Evolutionary conservation across 1,140 invertebrate genomes (phyloP).

Genomic region (Magallana gigas): DNA sequence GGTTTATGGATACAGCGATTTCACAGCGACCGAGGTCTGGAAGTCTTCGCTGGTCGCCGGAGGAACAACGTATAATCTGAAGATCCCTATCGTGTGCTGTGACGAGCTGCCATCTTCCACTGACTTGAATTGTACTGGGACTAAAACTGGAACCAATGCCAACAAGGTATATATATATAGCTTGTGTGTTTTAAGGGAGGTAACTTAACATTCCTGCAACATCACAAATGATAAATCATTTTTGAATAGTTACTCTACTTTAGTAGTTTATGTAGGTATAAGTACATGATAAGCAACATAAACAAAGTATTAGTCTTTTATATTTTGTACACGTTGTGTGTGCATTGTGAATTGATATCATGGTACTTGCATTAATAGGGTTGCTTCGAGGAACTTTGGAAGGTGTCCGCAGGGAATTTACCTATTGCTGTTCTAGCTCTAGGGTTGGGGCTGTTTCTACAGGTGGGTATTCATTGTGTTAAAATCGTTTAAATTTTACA

Average conservation of each 20-base stretch:
- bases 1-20: neutral
- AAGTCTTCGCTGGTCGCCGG: neutral
- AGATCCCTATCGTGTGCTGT: neutral
- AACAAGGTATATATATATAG: neutral
- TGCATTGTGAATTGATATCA: neutral
- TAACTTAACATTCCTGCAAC: too few relatives aligned
- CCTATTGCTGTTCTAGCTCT: neutral
- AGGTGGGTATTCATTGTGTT: neutral
- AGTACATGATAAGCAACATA: too few relatives aligned
- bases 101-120: constrained; percentile 1
- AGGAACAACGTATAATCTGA: neutral
- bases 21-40: neutral
- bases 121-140: neutral
- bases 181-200: too few relatives aligned
- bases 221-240: too few relatives aligned
- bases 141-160: neutral
- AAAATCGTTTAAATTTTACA: too few relatives aligned
- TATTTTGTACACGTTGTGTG: neutral
- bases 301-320: too few relatives aligned
- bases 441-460: constrained; percentile 7
- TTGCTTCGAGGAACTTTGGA: neutral
- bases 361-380: neutral
- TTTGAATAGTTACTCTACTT: too few relatives aligned
- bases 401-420: neutral
- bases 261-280: too few relatives aligned